These are phyloP conservation scores for Macrotus californicus DNA, from an alignment of 2,113 vertebrate species.

Conservation along the genomic window DNA sequence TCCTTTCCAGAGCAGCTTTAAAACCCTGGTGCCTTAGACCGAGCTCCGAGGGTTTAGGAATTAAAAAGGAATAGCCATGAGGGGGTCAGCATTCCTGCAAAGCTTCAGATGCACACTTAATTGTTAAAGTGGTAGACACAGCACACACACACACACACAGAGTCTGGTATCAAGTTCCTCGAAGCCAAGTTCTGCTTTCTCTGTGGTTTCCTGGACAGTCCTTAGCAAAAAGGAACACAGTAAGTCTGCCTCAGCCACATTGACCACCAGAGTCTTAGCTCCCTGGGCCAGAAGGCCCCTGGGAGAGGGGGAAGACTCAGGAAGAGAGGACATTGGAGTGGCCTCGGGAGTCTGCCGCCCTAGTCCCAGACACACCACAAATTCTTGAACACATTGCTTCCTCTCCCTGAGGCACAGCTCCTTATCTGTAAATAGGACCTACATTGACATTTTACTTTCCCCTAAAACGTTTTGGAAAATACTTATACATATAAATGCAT, in stretches of 20 bases:
- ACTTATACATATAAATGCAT: background rate
- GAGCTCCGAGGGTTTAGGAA: background rate
- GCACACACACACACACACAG: background rate
- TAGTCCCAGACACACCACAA: background rate
- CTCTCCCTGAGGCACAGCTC: background rate
- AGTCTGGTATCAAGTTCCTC: background rate
- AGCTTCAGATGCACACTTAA: background rate
- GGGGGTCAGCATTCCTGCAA: background rate
- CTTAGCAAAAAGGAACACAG: background rate
- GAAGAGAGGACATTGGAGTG: background rate
- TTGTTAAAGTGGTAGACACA: background rate
- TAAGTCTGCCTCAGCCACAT: background rate
- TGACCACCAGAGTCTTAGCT: background rate
- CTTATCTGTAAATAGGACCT: background rate
- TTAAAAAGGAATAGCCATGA: background rate
- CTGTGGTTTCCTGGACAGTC: background rate
- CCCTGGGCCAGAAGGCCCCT: background rate
- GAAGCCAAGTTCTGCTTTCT: background rate
- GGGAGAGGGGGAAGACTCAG: background rate
- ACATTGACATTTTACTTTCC: background rate
- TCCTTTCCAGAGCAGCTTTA: constrained; percentile 28
- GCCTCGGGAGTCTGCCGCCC: no score
- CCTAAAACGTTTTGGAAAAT: background rate
- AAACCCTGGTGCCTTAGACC: background rate
- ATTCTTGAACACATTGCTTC: background rate